Percentiles rank a stretch among this genome's conserved stretches.
phyloP scores from a whole-genome alignment of 2,113 vertebrate genomes.

The Otocyon megalotis region DNA sequence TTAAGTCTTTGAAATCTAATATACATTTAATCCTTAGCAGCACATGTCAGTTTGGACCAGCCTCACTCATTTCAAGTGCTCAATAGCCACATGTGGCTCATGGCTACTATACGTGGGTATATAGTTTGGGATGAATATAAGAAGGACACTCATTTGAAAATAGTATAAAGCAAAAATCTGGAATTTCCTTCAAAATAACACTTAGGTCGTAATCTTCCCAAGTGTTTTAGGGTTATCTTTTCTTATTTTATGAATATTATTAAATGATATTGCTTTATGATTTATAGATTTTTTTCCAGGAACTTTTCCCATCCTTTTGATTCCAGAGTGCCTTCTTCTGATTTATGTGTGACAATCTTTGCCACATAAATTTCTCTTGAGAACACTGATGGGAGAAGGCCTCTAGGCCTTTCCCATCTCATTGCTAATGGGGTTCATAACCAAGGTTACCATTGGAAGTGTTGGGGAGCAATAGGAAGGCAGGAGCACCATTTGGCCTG shows the following conservation, averaged over 20 bases:
- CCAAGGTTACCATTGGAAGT: not conserved
- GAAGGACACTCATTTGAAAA: not conserved
- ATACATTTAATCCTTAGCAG: not conserved
- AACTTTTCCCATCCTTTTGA: slow-evolving; percentile 40
- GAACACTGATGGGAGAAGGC: not conserved
- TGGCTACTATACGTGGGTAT: not conserved
- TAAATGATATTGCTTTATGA: not conserved
- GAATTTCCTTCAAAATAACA: slow-evolving; percentile 9
- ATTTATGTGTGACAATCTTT: not conserved
- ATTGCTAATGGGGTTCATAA: not conserved
- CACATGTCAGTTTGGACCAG: not conserved
- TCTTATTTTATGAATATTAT: not conserved
- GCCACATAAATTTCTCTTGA: not conserved
- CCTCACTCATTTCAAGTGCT: not conserved
- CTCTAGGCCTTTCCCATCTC: not conserved
- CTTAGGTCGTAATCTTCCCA: not conserved
- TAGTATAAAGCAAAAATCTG: not conserved
- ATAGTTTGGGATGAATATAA: not conserved
- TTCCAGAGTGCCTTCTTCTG: not conserved
- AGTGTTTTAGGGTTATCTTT: not conserved
- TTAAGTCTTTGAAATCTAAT: not conserved
- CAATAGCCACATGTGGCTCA: fast-evolving
- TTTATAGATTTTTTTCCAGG: not conserved
- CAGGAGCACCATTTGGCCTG: not conserved
- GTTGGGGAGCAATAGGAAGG: not conserved